phyloP scores from a whole-genome alignment of 37 sponge, comb jelly and placozoan species.

The Ephydatia muelleri region DNA sequence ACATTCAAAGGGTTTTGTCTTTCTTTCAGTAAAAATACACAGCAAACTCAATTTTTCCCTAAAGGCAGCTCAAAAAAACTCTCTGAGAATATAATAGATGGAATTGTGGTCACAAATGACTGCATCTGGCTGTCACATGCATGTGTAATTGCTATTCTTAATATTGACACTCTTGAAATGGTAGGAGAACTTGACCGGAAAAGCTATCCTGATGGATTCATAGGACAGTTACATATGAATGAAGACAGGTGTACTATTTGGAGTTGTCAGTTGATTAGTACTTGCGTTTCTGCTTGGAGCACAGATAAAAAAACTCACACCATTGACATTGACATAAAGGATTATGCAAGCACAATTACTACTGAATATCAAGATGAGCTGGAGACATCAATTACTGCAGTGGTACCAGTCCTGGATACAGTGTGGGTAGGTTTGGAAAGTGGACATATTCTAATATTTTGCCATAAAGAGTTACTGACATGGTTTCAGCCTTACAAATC shows the following conservation, averaged over 20 bases:
- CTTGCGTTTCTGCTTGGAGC: conserved; percentile 66
- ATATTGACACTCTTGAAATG: conserved; percentile 43
- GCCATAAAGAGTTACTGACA: conserved; percentile 54
- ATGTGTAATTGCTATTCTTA: conserved; percentile 57
- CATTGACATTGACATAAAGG: conserved; percentile 37
- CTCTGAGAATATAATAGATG: conserved; percentile 62
- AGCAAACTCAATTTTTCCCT: conserved; percentile 23
- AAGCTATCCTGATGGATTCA: conserved; percentile 16
- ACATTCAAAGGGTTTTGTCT: conserved; percentile 79
- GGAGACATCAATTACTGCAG: conserved; percentile 65
- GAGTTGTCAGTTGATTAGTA: conserved; percentile 67
- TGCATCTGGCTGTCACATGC: conserved; percentile 70
- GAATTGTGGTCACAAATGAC: conserved; percentile 45
- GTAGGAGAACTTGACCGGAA: conserved; percentile 32
- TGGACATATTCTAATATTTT: conserved; percentile 80
- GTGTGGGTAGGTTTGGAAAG: conserved; percentile 86
- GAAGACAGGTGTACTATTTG: conserved; percentile 52
- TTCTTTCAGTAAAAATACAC: conserved; percentile 35
- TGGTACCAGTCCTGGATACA: conserved; percentile 71
- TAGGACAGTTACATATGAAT: conserved; percentile 51
- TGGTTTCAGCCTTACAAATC: conserved; percentile 64
- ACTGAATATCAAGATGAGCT: neutral
- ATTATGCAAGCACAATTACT: conserved; percentile 7
- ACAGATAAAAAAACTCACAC: conserved; percentile 33
- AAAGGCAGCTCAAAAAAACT: conserved; percentile 56